Evolutionary conservation across 2,797 vertebrate genomes (phyloP).

Genomic region (Trichosurus vulpecula): DNA sequence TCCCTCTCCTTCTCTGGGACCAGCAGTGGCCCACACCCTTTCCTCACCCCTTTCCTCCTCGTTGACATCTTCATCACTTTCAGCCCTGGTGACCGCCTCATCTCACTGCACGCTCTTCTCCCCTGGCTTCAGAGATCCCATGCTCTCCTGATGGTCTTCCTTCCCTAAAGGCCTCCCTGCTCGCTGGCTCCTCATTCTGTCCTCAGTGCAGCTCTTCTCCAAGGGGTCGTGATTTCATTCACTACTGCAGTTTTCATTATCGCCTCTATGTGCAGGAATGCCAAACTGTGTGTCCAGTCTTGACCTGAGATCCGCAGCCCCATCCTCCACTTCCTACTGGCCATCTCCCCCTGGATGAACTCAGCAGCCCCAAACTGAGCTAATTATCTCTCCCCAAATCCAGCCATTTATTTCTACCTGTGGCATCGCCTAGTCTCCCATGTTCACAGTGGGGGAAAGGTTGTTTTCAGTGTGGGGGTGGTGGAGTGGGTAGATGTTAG

Average conservation of each 20-base stretch:
- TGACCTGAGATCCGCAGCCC: not conserved
- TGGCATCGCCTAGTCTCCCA: not conserved
- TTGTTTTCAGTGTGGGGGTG: not conserved
- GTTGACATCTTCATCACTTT: not conserved
- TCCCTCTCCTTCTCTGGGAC: not conserved
- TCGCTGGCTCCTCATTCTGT: no score
- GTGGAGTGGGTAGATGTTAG: not conserved
- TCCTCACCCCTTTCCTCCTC: no score
- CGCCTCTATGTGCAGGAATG: not conserved
- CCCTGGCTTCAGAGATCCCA: not conserved
- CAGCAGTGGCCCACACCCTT: not conserved
- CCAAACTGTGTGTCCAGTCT: not conserved
- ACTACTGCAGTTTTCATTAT: not conserved
- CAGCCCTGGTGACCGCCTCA: not conserved
- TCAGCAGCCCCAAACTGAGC: not conserved
- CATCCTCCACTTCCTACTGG: not conserved
- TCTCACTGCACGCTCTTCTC: not conserved
- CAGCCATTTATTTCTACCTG: not conserved
- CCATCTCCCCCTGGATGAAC: not conserved
- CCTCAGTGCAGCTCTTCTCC: not conserved
- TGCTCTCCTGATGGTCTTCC: not conserved
- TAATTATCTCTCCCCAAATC: not conserved
- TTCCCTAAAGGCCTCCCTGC: not conserved
- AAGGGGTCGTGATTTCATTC: not conserved
- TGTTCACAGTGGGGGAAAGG: not conserved